Conservation (phyloP, 2,113 vertebrate species). For the Stegastes partitus region DNA sequence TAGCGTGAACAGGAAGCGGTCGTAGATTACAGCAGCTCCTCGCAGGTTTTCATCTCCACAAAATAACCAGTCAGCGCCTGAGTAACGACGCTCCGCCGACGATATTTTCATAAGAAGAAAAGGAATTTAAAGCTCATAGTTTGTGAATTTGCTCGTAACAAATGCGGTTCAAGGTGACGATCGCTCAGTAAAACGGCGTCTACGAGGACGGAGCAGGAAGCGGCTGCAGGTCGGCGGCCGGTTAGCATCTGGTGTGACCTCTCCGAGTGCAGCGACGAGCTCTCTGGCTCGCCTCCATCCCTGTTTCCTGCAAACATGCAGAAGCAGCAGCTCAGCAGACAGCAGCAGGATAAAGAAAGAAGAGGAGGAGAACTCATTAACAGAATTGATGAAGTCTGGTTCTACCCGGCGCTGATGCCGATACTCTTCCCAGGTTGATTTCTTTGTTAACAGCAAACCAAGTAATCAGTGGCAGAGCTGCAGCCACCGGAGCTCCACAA, state of each 20-base stretch:
- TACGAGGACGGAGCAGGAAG: neutral
- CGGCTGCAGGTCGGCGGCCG: conserved; percentile 22
- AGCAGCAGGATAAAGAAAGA: conserved; percentile 24
- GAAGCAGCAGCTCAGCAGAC: conserved; percentile 59
- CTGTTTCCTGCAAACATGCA: conserved; percentile 25
- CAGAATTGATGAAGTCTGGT: conserved; percentile 65
- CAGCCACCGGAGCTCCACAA: conserved; percentile 23
- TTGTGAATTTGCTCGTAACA: conserved; percentile 34
- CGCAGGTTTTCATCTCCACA: conserved; percentile 10
- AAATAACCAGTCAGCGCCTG: conserved; percentile 64
- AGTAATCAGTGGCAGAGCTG: conserved; percentile 60
- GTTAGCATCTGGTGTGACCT: conserved; percentile 52
- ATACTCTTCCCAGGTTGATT: conserved; percentile 65
- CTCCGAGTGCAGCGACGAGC: conserved; percentile 44
- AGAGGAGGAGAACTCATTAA: conserved; percentile 61
- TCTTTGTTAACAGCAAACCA: conserved; percentile 65
- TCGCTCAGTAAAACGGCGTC: conserved; percentile 32
- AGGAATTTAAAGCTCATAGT: conserved; percentile 24
- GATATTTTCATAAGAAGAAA: conserved; percentile 56
- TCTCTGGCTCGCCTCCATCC: conserved; percentile 3
- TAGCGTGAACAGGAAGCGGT: no score
- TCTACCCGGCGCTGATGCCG: conserved; percentile 55
- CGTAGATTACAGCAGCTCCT: no score
- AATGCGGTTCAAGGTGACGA: conserved; percentile 32
- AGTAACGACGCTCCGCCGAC: conserved; percentile 46